These are phyloP conservation scores for Chitala chitala DNA, from an alignment of 2,113 vertebrate genomes.

Conservation along the genomic window DNA sequence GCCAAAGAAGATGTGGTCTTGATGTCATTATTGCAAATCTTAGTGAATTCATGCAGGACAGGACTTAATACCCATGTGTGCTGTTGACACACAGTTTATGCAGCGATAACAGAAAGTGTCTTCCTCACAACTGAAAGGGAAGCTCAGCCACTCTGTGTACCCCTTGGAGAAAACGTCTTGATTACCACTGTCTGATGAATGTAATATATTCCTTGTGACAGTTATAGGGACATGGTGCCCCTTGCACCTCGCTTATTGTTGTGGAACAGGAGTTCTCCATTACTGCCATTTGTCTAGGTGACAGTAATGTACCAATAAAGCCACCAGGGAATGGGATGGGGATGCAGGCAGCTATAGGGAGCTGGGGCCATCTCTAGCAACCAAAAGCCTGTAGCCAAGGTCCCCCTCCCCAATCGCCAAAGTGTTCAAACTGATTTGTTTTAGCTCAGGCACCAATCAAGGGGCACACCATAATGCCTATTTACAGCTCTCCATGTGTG, in stretches of 20 bases:
- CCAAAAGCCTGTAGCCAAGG: neutral
- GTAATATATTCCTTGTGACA: slow-evolving; percentile 29
- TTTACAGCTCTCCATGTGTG: no score
- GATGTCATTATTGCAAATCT: neutral
- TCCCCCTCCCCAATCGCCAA: neutral
- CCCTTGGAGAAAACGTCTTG: slow-evolving; percentile 18
- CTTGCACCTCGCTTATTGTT: slow-evolving; percentile 31
- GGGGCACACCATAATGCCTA: neutral
- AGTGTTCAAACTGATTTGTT: slow-evolving; percentile 2
- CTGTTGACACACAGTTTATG: neutral
- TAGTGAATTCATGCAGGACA: neutral
- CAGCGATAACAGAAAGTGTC: neutral
- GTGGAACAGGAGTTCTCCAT: slow-evolving; percentile 35
- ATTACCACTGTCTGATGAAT: slow-evolving; percentile 18
- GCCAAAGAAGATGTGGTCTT: neutral
- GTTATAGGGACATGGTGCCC: slow-evolving; percentile 22
- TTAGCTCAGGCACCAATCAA: neutral
- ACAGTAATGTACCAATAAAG: slow-evolving; percentile 49
- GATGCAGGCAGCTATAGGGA: slow-evolving; percentile 10
- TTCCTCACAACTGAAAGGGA: neutral
- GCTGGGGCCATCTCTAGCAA: neutral
- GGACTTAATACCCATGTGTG: neutral
- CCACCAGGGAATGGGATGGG: slow-evolving; percentile 4
- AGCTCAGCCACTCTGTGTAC: neutral
- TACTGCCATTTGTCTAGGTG: slow-evolving; percentile 47